Base-by-base conservation (phyloP, 2,797 vertebrate genomes). In the Neoniphon sammara region DNA sequence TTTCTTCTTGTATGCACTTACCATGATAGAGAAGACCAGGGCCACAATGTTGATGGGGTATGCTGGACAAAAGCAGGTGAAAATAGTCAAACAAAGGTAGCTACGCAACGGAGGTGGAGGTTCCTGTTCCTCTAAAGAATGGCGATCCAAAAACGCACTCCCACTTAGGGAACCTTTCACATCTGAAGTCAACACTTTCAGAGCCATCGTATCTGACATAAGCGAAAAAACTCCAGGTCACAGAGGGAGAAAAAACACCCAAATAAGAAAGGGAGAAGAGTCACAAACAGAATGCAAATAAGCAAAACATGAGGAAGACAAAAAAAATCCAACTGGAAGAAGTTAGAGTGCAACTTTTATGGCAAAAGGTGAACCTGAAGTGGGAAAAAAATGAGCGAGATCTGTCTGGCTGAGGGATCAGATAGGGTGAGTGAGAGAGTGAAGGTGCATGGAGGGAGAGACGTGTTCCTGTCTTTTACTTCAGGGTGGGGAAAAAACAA, bases 11-110 rank as follows among this genome's bases (percentile, higher is more conserved):
- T 46, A 3, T 17, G 2, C 34, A 93, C 95, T 95, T 87, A 97
- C 97, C 97, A 98, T 96, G 82, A 96, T 87, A 34, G 96, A 94
- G 86, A 95, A 96, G 73, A 97, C 94, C 83, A 98, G 93, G 49
- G 93, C 96, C 82, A 98, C 94, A 5, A 97, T 95, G 87, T 98
- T 97, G 91, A 98, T 5, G 2, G 97, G 97, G 88, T 96, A 96
- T 0, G 96, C 95, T 0, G 97, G 97, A 87, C 96, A 98, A 84
- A 98, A 97, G 80, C 97, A 98, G 60, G 95, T 66, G 73, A 97
- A 84, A 83, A 97, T 95, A 86, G 94, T 93, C 88, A 97, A 92
- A 79, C 95, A 87, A 73, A 98, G 91, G 91, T 97, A 97, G 92
- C 86, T 95, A 57, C 79, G 92, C 57, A 95, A 93, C 42, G 87